Base-by-base conservation (phyloP, 1,140 invertebrate genomes). In the Wiebesia pumilae region DNA sequence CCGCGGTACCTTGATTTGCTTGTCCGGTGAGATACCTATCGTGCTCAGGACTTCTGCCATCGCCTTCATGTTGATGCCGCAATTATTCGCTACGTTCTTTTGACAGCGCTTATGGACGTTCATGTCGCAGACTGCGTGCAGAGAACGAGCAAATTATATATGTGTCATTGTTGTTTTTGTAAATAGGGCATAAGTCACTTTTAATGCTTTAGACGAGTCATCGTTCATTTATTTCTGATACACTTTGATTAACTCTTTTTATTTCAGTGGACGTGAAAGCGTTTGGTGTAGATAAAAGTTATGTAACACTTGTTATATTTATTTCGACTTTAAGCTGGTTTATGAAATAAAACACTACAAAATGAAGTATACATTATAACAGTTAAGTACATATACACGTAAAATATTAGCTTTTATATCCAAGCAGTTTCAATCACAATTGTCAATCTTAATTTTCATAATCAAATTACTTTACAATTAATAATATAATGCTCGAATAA, bases 21-120 rank as follows among this genome's bases (percentile, higher is more conserved):
- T 98, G 93, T 99, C 98, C 9, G 98, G 97, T 43, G 97, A 97
- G 89, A 99, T 97, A 88, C 98, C 99, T 93, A 99, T 97, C 89
- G 96, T 96, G 89, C 96, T 96, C 54, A 99, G 95, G 86, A 99
- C 97, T 92, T 98, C 96, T 0, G 98, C 98, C 97, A 99, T 97
- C 92, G 97, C 96, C 93, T 99, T 99, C 47, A 98, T 98, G 94
- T 99, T 98, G 91, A 99, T 98, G 89, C 99, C 99, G 94, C 99
- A 99, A 94, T 99, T 99, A 94, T 99, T 99, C 62, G 99, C 98
- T 65, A 99, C 99, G 95, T 99, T 99, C 94, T 98, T 98, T 93
- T 99, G 97, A 93, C 99, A 99, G 87, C 99, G 96, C 94, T 99
- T 99, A 95, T 99, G 99, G 84, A 99, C 98, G 94, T 99, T 99